Evolutionary conservation across 2,888 invertebrate genomes (phyloP), one percentile per base, ranked within the genome.

Genomic region (Ceriagrion tenellum): DNA sequence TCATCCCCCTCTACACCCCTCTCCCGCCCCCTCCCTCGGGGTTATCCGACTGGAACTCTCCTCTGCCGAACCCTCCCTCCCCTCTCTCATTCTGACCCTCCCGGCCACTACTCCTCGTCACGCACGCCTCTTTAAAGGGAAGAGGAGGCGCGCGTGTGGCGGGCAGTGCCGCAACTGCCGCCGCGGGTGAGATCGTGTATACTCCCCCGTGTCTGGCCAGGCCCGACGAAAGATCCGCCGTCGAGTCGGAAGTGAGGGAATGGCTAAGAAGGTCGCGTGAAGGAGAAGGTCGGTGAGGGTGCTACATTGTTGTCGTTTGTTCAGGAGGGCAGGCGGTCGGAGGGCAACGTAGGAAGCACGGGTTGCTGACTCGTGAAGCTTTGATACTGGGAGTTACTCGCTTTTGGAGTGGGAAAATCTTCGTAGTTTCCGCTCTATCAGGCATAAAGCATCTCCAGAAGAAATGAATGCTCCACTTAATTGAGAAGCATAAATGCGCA

Each of bases 101-200:
- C 13, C 89, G 12, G 40, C n/a, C n/a, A n/a, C n/a, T n/a, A n/a
- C n/a, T n/a, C 8, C 88, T n/a, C 88, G 26, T 26, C 89, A 55
- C 89, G 89, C 89, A 89, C 55, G 89, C 89, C 55, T 30, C 35
- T 89, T 89, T 40, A 89, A 89, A 40, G 89, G 89, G 40, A 89
- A n/a, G n/a, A n/a, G n/a, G n/a, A 47, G 89, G 89, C 13, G 55
- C 89, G 89, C 40, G 89, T 16, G 59, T 59, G 59, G 10, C 18
- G 59, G 20, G 59, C 10, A 8, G 1, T n/a, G 6, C n/a, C 6
- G 59, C 59, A 16, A 16, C 6, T 23, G 6, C 88, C 6, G 59
- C 59, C 59, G 59, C 59, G 59, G 59, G 59, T 16, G 59, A 59
- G 59, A 20, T 47, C 47, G 47, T 47, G 47, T 47, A n/a, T n/a